phyloP scores from a whole-genome alignment of 2,888 invertebrate species.

The Nasonovia ribisnigri region DNA sequence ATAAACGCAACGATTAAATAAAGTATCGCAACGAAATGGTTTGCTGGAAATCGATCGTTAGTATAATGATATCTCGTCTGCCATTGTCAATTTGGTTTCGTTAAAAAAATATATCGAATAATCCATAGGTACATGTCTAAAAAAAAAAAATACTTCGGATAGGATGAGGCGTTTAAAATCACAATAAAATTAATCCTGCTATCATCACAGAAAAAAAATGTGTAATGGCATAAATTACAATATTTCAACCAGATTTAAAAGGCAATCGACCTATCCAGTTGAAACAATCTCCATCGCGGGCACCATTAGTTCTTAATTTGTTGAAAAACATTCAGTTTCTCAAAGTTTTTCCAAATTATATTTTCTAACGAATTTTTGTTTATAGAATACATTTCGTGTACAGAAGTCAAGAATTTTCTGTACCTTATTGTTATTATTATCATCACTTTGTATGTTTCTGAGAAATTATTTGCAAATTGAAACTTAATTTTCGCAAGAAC shows the following conservation, averaged over 20 bases:
- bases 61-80: background rate
- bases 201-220: background rate
- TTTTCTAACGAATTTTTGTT: background rate
- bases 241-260: background rate
- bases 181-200: background rate
- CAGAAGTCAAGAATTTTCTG: background rate
- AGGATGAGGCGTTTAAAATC: background rate
- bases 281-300: no score
- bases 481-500: background rate
- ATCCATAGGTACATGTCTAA: background rate
- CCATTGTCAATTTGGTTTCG: background rate
- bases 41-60: background rate
- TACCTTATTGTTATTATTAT: background rate
- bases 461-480: background rate
- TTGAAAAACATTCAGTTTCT: background rate
- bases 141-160: background rate
- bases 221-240: background rate
- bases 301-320: background rate
- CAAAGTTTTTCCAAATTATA: background rate
- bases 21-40: background rate
- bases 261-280: background rate
- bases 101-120: background rate
- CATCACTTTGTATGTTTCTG: background rate
- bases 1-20: background rate
- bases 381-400: background rate